phyloP scores from a whole-genome alignment of 2,888 invertebrate species.

The Amphipoea oculea region DNA sequence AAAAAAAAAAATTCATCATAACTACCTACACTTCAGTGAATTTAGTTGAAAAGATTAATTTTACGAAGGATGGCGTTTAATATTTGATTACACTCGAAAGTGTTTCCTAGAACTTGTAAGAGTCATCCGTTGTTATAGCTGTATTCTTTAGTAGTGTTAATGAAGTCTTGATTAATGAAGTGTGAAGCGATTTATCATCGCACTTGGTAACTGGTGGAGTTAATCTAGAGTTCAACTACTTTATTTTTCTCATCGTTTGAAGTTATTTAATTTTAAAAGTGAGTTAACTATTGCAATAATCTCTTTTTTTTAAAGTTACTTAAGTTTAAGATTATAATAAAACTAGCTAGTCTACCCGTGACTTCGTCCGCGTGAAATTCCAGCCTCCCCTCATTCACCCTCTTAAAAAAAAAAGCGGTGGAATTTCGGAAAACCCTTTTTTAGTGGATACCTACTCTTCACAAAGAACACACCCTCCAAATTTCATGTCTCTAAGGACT shows the following conservation, averaged over 20 bases:
- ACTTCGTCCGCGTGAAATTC: too few relatives aligned
- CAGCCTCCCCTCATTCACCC: too few relatives aligned
- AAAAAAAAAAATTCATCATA: too few relatives aligned
- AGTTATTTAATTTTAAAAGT: background rate
- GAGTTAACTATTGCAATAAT: background rate
- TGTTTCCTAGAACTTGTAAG: conserved; percentile 37
- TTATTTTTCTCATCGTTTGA: background rate
- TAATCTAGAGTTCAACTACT: background rate
- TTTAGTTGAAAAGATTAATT: conserved; percentile 42
- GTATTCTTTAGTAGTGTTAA: conserved; percentile 50
- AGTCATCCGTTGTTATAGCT: conserved; percentile 31
- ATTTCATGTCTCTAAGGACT: too few relatives aligned
- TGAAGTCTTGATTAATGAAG: conserved; percentile 57
- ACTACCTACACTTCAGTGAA: conserved; percentile 37
- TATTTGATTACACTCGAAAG: conserved; percentile 44
- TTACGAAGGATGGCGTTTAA: conserved; percentile 29
- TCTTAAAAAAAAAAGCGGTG: too few relatives aligned
- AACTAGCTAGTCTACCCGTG: background rate
- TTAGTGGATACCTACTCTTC: too few relatives aligned
- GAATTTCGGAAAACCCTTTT: too few relatives aligned
- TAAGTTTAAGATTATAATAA: background rate
- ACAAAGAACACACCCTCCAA: too few relatives aligned
- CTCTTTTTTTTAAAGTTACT: background rate
- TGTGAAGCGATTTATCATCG: conserved; percentile 55
- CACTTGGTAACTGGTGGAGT: conserved; percentile 25